These are phyloP conservation scores for Agrochola litura DNA, from an alignment of 2,888 invertebrate genomes.

Conservation along the genomic window DNA sequence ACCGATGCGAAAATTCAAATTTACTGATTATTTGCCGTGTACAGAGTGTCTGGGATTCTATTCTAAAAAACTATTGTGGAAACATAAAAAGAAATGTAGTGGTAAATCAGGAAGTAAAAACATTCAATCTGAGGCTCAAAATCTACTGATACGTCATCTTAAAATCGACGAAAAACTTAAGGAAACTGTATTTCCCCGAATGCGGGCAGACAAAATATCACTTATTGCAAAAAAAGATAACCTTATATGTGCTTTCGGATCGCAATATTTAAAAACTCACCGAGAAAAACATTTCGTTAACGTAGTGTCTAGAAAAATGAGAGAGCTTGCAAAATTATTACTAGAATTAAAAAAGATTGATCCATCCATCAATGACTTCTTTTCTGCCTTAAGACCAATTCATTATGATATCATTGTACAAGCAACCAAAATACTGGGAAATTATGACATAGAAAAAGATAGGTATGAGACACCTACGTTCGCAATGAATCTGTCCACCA, in stretches of 20 bases:
- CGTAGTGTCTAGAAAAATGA: constrained; percentile 66
- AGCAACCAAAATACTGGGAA: too few species aligned
- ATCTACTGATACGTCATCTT: constrained; percentile 63
- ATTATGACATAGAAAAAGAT: too few species aligned
- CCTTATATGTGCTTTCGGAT: too few species aligned
- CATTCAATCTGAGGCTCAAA: constrained; percentile 68
- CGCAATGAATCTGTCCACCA: too few species aligned
- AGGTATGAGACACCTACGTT: too few species aligned
- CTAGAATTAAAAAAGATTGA: constrained; percentile 62
- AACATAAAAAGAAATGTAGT: constrained; percentile 61
- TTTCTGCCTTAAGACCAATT: constrained; percentile 53
- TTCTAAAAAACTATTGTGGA: constrained; percentile 39
- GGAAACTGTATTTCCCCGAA: too few species aligned
- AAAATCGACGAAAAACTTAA: constrained; percentile 69
- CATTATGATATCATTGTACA: constrained; percentile 61
- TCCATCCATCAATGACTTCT: constrained; percentile 49
- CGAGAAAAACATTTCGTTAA: constrained; percentile 61
- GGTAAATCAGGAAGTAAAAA: constrained; percentile 51
- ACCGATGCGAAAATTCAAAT: constrained; percentile 61
- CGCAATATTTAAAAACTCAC: constrained; percentile 59
- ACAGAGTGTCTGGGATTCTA: constrained; percentile 61
- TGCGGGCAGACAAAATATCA: too few species aligned
- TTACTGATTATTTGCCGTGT: constrained; percentile 62
- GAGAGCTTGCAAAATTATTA: constrained; percentile 65
- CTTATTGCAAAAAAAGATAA: too few species aligned